These are phyloP conservation scores for Cephus nigrinus DNA, from an alignment of 2,888 invertebrate species.

Conservation along the genomic window DNA sequence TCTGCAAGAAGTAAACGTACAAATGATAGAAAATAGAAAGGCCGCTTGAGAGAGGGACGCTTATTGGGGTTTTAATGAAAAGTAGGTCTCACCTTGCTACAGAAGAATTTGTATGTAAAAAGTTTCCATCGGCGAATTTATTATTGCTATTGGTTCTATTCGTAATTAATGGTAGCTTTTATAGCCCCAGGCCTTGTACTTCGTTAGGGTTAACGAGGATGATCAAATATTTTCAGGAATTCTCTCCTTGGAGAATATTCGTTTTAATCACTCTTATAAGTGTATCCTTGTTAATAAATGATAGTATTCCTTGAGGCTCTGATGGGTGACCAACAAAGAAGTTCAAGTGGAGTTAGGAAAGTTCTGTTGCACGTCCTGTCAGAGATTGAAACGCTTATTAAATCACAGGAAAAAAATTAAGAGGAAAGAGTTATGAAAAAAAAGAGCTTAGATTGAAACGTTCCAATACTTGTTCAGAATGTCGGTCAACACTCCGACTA, in stretches of 20 bases:
- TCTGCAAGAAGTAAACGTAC: neutral
- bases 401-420: neutral
- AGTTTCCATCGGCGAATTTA: neutral
- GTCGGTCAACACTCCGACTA: neutral
- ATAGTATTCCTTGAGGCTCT: neutral
- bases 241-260: neutral
- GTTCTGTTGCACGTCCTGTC: neutral
- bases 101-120: neutral
- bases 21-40: neutral
- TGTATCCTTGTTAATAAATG: neutral
- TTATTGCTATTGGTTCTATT: neutral
- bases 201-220: neutral
- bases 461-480: neutral
- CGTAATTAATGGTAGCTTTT: neutral
- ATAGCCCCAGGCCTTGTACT: neutral
- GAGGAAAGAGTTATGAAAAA: neutral
- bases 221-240: neutral
- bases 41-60: neutral
- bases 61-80: neutral
- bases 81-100: neutral
- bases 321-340: neutral
- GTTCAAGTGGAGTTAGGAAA: neutral
- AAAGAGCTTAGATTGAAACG: neutral
- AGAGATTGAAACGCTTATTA: neutral
- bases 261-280: neutral